Evolutionary conservation across 1,140 invertebrate genomes (phyloP), one percentile per base, ranked within the genome.

Genomic region (Conus ventricosus): DNA sequence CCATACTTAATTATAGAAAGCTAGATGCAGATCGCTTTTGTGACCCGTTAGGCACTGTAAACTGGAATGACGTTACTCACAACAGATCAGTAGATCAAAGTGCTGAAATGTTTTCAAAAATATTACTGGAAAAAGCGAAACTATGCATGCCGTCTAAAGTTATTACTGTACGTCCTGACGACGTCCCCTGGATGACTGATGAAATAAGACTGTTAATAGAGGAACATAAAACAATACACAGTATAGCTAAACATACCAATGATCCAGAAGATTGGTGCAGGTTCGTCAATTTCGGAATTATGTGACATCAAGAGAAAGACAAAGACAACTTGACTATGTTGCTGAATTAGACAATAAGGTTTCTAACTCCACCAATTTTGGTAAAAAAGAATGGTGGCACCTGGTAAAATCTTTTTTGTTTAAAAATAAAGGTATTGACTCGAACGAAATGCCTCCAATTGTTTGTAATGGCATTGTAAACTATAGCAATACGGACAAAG

Each of bases 141-240:
- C 10, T 39, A 78, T 78, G 75, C n/a, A 39, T 78, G 27, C 75
- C 75, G 8, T n/a, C 27, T 23, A n/a, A 78, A 78, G n/a, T 23
- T 78, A 39, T 78, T 10, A 78, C 75, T 11, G 27, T 78, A 25
- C 23, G 27, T 78, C 23, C 23, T 10, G 23, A 39, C n/a, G 75
- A 78, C n/a, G 75, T 25, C 23, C 75, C 75, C 11, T 78, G 75
- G 75, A 78, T 78, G 27, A 39, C 75, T 10, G 75, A 78, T n/a
- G n/a, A 78, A 78, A 78, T 78, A 78, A 78, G n/a, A 39, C 23
- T 11, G 75, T 39, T 78, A 25, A 78, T 78, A 78, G 27, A 78
- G 75, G 27, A 78, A 39, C 23, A 4, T 17, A 78, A 63, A 63
- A 11, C 17, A 63, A 63, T 63, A 13, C 60, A 63, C 17, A 63